These are phyloP conservation scores for Anarrhichthys ocellatus DNA, from an alignment of 2,113 vertebrate species.

Conservation along the genomic window DNA sequence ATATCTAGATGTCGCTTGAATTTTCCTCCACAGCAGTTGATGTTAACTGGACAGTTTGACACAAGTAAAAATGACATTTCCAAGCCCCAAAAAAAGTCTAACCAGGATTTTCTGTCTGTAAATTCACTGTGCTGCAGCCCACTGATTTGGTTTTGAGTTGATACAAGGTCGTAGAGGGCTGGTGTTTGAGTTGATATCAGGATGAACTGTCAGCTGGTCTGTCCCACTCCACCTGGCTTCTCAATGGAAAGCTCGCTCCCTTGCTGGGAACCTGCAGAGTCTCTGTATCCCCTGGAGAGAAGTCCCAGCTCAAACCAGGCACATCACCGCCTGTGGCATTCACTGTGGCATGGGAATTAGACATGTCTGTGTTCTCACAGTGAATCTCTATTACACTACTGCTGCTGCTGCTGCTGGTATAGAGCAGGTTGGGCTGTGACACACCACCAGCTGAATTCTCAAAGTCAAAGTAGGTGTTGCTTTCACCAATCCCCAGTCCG, in stretches of 20 bases:
- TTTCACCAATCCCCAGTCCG: conserved; percentile 65
- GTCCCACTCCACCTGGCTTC: conserved; percentile 81
- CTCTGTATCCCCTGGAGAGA: conserved; percentile 12
- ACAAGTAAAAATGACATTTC: background rate
- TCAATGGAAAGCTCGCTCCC: conserved; percentile 33
- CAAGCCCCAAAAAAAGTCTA: background rate
- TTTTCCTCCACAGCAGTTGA: background rate
- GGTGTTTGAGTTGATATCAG: conserved; percentile 51
- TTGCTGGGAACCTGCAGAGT: conserved; percentile 13
- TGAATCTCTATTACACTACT: background rate
- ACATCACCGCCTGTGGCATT: background rate
- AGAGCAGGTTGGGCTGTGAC: background rate
- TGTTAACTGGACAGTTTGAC: background rate
- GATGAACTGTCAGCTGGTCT: conserved; percentile 61
- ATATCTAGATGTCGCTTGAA: background rate
- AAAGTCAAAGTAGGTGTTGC: conserved; percentile 48
- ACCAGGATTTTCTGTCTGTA: background rate
- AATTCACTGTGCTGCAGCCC: background rate
- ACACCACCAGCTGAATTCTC: conserved; percentile 17
- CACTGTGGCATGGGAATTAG: background rate
- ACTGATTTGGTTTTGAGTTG: background rate
- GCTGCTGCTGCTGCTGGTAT: background rate
- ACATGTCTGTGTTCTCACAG: conserved; percentile 1
- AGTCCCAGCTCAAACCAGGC: background rate
- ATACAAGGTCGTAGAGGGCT: background rate